phyloP scores from a whole-genome alignment of 2,113 vertebrate genomes.

The Zingel zingel region DNA sequence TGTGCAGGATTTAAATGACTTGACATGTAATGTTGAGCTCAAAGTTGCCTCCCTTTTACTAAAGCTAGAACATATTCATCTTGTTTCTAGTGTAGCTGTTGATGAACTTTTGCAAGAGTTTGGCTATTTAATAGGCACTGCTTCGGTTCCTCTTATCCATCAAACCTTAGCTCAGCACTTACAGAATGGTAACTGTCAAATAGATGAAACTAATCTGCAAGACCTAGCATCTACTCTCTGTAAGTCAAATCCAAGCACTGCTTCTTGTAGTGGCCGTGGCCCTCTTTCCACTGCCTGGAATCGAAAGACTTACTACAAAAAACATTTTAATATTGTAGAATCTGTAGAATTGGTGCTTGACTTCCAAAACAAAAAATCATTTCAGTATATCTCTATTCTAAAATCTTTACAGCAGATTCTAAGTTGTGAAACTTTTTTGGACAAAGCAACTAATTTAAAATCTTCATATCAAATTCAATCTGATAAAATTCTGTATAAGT shows the following conservation, averaged over 20 bases:
- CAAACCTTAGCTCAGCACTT: background rate
- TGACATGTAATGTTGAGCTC: background rate
- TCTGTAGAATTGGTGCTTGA: background rate
- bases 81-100: background rate
- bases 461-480: background rate
- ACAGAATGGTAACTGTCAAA: background rate
- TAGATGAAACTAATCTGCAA: background rate
- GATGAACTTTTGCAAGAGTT: background rate
- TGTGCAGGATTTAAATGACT: background rate
- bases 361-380: background rate
- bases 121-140: background rate
- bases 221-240: background rate
- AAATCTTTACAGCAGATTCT: background rate
- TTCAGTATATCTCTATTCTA: background rate
- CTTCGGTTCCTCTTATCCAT: background rate
- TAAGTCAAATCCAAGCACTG: background rate
- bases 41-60: background rate
- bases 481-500: background rate
- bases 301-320: constrained; percentile 28
- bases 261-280: background rate
- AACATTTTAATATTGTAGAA: constrained; percentile 12
- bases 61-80: background rate
- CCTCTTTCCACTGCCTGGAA: constrained; percentile 25
- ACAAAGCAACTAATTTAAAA: background rate
- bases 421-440: background rate